Evolutionary conservation across 2,113 vertebrate species (phyloP), one percentile per base, ranked within the genome.

Genomic region (Calypte anna): DNA sequence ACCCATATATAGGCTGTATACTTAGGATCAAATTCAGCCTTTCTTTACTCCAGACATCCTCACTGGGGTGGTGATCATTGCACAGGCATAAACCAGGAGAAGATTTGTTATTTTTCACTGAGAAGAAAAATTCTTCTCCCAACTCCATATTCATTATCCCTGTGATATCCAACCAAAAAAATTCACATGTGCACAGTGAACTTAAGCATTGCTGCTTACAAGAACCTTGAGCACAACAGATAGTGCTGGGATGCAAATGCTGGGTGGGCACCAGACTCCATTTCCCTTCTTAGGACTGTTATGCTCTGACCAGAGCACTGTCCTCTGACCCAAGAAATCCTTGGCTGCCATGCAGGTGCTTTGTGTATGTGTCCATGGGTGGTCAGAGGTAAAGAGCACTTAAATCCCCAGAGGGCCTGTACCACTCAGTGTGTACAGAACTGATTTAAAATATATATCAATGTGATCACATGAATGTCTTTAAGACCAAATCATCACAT

Each of bases 81-180:
- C 44, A 17, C 18, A 55, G 61, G 18, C 21, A 48, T 27, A 44
- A 93, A 67, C 21, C 33, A 6, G 31, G 66, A 69, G 18, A 50
- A 27, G 9, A 8, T 1, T 11, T 8, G 16, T 40, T 48, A 22
- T 40, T 70, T 62, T 46, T 38, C 12, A 17, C 10, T 1, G 6
- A 53, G 36, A 30, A 83, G 50, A 25, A 2, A 51, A 55, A 74
- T 61, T 57, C 57, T 72, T 3, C 55, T 70, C n/a, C 2, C 0
- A 44, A 13, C 12, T 21, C 31, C 0, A 0, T 7, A 36, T 0
- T 5, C 28, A 66, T 2, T 11, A 73, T 7, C 9, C 30, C 43
- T 58, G 18, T 19, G 28, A 77, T 8, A 73, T 3, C 24, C 59
- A 70, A 21, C 6, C 6, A 28, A n/a, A n/a, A 46, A 48, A 10